Percentiles rank a stretch among this genome's conserved stretches.
Conservation (phyloP, 2,113 vertebrate genomes). For the Chionis minor region DNA sequence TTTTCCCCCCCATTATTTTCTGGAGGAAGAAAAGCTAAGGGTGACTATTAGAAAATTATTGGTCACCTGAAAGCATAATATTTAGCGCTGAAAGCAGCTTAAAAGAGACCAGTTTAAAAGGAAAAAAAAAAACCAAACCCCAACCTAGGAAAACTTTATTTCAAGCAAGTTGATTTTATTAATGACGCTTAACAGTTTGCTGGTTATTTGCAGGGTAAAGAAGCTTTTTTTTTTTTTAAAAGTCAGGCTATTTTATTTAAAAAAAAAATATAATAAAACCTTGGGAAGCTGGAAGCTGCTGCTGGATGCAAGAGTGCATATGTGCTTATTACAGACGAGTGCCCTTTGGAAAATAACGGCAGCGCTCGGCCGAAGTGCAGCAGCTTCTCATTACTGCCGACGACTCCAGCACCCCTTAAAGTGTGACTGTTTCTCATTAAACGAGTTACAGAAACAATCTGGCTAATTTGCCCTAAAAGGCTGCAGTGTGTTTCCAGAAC, state of each 20-base stretch:
- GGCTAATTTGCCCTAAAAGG: conserved; percentile 7
- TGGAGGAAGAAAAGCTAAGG: not conserved
- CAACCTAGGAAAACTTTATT: not conserved
- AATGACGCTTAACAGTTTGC: not conserved
- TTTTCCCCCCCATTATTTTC: not conserved
- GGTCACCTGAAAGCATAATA: not conserved
- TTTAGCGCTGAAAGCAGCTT: not conserved
- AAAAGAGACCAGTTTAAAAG: not conserved
- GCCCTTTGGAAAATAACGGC: not conserved
- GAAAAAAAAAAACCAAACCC: too few species aligned
- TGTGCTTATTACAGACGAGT: not conserved
- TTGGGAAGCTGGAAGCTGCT: not conserved
- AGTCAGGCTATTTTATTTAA: not conserved
- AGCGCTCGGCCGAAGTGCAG: not conserved
- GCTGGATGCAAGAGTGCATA: not conserved
- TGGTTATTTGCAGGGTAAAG: not conserved
- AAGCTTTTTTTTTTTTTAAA: not conserved
- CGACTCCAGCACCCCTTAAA: not conserved
- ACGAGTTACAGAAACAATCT: not conserved
- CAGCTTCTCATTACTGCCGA: not conserved
- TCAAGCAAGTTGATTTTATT: not conserved
- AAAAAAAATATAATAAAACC: not conserved
- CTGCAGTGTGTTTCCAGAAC: not conserved
- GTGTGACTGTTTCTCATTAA: not conserved
- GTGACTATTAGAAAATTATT: not conserved